Conservation (phyloP, 2,797 vertebrate species). For the Danio jaintianensis region DNA sequence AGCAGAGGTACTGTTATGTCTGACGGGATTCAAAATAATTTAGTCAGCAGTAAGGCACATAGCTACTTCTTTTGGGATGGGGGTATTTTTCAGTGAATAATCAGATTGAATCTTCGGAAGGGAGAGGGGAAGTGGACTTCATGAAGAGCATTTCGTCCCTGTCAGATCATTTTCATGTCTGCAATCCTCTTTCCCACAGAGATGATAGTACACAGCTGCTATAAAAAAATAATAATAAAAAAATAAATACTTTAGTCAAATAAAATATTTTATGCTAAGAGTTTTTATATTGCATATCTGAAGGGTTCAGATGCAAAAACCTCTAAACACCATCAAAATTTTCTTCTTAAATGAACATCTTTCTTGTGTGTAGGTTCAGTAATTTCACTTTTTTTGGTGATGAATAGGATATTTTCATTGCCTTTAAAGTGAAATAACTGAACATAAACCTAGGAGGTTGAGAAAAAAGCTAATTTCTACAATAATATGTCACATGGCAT, state of each 20-base stretch:
- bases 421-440: no score
- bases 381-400: no score
- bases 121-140: slow-evolving; percentile 56
- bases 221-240: no score
- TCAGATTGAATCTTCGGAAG: slow-evolving; percentile 60
- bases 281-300: not conserved
- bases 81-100: slow-evolving; percentile 60
- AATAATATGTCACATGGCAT: no score
- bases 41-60: slow-evolving; percentile 65
- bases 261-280: not conserved
- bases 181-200: not conserved
- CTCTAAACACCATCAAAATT: not conserved
- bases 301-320: not conserved
- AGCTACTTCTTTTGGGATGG: slow-evolving; percentile 44
- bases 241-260: not conserved
- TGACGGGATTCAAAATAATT: slow-evolving; percentile 68
- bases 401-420: no score
- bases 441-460: no score
- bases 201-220: slow-evolving; percentile 6
- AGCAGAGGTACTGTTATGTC: slow-evolving; percentile 68
- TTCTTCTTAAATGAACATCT: no score
- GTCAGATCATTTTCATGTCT: not conserved
- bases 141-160: slow-evolving; percentile 68
- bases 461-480: not conserved
- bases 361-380: no score